Conservation (phyloP, 2,113 vertebrate species). For the Uria aalge region DNA sequence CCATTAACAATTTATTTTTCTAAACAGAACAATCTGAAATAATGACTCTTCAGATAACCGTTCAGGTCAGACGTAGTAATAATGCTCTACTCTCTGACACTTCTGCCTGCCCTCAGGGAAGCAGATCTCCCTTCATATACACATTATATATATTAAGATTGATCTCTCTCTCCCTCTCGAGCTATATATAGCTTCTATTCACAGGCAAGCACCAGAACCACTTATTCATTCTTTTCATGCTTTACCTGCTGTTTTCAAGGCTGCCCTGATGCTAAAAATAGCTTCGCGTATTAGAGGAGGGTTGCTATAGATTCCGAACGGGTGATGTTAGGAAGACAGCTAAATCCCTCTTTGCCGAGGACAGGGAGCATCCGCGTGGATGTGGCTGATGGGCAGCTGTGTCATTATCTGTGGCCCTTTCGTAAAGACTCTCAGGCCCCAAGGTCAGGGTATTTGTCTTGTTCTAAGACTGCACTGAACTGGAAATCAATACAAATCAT, state of each 20-base stretch:
- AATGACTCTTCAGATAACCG: not conserved
- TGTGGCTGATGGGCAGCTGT: not conserved
- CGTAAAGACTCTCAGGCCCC: not conserved
- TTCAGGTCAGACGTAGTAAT: not conserved
- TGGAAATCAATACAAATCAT: not conserved
- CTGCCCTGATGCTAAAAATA: slow-evolving; percentile 59
- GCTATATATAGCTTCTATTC: slow-evolving; percentile 47
- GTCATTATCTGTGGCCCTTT: not conserved
- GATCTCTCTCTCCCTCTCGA: not conserved
- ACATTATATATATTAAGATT: not conserved
- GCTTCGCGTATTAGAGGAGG: not conserved
- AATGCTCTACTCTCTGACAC: not conserved
- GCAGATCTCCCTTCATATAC: not conserved
- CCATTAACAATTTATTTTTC: slow-evolving; percentile 2
- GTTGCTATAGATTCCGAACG: slow-evolving; percentile 56
- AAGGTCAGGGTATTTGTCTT: not conserved
- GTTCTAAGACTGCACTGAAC: not conserved
- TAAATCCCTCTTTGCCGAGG: not conserved
- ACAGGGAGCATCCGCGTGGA: not conserved
- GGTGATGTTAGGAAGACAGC: not conserved
- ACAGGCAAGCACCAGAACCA: slow-evolving; percentile 19
- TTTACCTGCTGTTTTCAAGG: slow-evolving; percentile 62
- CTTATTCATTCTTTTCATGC: slow-evolving; percentile 59
- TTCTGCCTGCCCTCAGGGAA: not conserved
- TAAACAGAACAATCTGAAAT: not conserved